Base-by-base conservation (phyloP, 1,140 invertebrate species). In the Sipha flava region DNA sequence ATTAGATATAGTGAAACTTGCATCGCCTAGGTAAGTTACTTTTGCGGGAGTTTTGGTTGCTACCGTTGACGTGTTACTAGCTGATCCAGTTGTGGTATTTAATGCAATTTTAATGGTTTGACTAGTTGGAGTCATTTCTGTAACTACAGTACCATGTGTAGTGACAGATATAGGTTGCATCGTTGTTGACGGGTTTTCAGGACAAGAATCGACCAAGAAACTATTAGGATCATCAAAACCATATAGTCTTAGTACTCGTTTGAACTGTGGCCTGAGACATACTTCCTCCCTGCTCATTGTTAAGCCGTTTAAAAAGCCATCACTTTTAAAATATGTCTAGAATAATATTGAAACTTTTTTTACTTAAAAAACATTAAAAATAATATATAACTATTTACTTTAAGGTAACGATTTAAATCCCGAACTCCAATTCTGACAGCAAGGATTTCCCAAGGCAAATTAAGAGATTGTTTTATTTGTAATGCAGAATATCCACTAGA, bases 301-400 rank as follows among this genome's bases (percentile, higher is more conserved):
- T 68, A 94, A 84, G 1, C 92, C 92, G 9, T 91, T 91, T 1
- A 94, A 85, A 79, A 93, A 93, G 31, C 92, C 92, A 83, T 94
- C 91, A 81, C 90, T 88, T 1, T 91, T 90, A 75, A 94, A 91
- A 84, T 94, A 94, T 37, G 90, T 93, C 92, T 94, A 86, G 16
- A 87, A 87, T 85, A 87, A 81, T 49, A 45, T 29, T 14, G 23
- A 18, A 54, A 43, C 54, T n/a, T n/a, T 43, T 37, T 40, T 70
- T 7, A 1, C 4, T 37, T 18, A 70, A n/a, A 52, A 31, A 29
- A 21, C 1, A 54, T 21, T 16, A 31, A 52, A n/a, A 3, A 26
- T 6, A 26, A 26, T 14, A 52, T 66, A 21, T 6, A 34, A 70
- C n/a, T 64, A 31, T 79, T 90, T 85, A 93, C 92, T 87, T 91